phyloP scores from a whole-genome alignment of 30 jellyfish, hydroid and myxozoan species.

The Aurelia sp. region DNA sequence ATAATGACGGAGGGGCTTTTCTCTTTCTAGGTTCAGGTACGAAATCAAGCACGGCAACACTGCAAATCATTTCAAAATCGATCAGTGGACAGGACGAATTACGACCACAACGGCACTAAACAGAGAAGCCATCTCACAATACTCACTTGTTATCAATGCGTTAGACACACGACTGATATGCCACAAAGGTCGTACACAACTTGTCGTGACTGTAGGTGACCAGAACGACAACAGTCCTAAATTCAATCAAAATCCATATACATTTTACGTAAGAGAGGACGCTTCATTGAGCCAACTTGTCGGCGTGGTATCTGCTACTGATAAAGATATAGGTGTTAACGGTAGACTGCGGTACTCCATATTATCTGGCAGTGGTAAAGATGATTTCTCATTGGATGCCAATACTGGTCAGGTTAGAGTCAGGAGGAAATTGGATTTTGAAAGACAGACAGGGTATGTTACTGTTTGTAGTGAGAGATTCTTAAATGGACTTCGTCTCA shows the following conservation, averaged over 20 bases:
- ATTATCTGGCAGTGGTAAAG: slow-evolving; percentile 38
- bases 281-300: slow-evolving; percentile 19
- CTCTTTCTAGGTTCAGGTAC: slow-evolving; percentile 53
- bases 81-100: slow-evolving; percentile 50
- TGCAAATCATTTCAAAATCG: slow-evolving; percentile 65
- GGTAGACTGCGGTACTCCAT: slow-evolving; percentile 54
- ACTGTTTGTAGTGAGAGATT: no score
- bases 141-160: slow-evolving; percentile 72
- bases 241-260: slow-evolving; percentile 50
- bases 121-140: slow-evolving; percentile 70
- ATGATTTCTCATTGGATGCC: slow-evolving; percentile 48
- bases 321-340: slow-evolving; percentile 71
- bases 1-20: not conserved
- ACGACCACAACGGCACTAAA: slow-evolving; percentile 56
- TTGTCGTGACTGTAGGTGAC: slow-evolving; percentile 63
- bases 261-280: slow-evolving; percentile 51
- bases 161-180: slow-evolving; percentile 72
- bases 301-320: slow-evolving; percentile 73
- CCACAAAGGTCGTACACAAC: slow-evolving; percentile 71
- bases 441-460: slow-evolving; percentile 23
- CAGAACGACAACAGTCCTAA: slow-evolving; percentile 84
- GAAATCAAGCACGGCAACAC: slow-evolving; percentile 73
- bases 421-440: slow-evolving; percentile 59
- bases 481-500: no score
- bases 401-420: slow-evolving; percentile 60